phyloP scores from a whole-genome alignment of 2,113 vertebrate species.

The Machaerirhynchus nigripectus region DNA sequence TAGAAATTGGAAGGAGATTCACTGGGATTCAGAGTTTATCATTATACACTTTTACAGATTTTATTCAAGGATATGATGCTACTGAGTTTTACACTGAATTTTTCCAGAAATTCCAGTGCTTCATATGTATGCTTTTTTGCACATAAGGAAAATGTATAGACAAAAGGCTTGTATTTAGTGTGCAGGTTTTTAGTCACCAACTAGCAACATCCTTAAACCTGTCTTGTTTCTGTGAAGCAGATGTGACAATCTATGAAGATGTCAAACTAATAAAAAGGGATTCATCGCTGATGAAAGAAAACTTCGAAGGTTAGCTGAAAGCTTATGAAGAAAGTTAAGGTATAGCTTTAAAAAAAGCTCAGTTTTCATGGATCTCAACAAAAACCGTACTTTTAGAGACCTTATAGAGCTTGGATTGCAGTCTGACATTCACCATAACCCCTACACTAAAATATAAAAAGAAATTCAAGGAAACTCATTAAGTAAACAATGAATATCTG shows the following conservation, averaged over 20 bases:
- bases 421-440: neutral
- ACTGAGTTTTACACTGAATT: neutral
- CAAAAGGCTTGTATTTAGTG: neutral
- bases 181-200: neutral
- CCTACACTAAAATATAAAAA: neutral
- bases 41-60: neutral
- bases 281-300: neutral
- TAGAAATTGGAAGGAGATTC: neutral
- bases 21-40: neutral
- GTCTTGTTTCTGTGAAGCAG: neutral
- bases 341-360: neutral
- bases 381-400: neutral
- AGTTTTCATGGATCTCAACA: neutral
- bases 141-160: neutral
- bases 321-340: neutral
- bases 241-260: neutral
- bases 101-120: neutral
- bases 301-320: neutral
- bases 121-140: fast-evolving
- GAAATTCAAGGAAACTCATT: neutral
- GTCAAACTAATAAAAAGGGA: neutral
- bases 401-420: neutral
- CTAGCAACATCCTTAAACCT: neutral
- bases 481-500: neutral
- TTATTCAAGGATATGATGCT: neutral